phyloP scores from a whole-genome alignment of 2,113 vertebrate species.

The Circaetus cinerascens region DNA sequence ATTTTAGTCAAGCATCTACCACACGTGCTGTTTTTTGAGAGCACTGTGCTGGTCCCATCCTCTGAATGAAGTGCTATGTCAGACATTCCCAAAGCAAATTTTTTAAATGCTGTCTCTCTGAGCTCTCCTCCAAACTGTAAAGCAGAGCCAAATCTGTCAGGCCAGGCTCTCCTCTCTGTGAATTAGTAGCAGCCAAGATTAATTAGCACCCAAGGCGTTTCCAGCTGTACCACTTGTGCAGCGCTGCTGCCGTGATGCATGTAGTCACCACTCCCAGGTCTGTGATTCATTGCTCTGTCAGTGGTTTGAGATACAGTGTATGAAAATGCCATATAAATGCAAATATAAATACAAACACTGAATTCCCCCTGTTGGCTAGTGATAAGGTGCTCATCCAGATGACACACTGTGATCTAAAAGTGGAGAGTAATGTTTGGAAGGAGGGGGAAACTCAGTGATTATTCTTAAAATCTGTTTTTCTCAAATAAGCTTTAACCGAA shows the following conservation, averaged over 20 bases:
- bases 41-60: not conserved
- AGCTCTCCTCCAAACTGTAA: not conserved
- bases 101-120: not conserved
- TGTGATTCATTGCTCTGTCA: slow-evolving; percentile 80
- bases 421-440: slow-evolving; percentile 59
- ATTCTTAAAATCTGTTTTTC: slow-evolving; percentile 25
- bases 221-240: slow-evolving; percentile 3
- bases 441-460: not conserved
- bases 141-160: slow-evolving; percentile 6
- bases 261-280: slow-evolving; percentile 52
- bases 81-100: not conserved
- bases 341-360: slow-evolving; percentile 76
- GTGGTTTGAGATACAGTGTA: slow-evolving; percentile 66
- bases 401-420: slow-evolving; percentile 71
- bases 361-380: slow-evolving; percentile 71
- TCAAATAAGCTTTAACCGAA: slow-evolving; percentile 12
- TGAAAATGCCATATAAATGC: slow-evolving; percentile 82
- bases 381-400: slow-evolving; percentile 80
- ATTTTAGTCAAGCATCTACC: not conserved
- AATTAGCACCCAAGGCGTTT: slow-evolving; percentile 61
- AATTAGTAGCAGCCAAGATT: slow-evolving; percentile 71
- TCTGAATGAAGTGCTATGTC: not conserved
- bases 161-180: not conserved
- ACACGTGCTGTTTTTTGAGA: fast-evolving
- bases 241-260: not conserved